Evolutionary conservation across 2,888 invertebrate genomes (phyloP).

Genomic region (Theretra japonica): DNA sequence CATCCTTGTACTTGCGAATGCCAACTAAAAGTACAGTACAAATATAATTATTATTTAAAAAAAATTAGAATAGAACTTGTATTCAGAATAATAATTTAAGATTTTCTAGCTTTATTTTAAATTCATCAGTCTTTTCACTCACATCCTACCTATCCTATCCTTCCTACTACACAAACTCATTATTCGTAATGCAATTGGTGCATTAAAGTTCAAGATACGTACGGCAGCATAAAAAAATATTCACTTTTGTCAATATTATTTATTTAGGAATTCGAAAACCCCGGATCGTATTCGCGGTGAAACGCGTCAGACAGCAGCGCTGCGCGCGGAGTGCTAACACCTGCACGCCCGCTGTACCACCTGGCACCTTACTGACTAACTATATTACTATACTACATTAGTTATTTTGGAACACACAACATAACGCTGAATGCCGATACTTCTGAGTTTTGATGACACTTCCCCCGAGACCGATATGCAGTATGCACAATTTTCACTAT

Average conservation of each 20-base stretch:
- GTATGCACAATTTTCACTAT: neutral
- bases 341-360: neutral
- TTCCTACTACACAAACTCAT: neutral
- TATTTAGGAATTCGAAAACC: neutral
- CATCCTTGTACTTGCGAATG: neutral
- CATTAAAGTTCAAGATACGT: neutral
- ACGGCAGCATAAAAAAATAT: neutral
- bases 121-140: neutral
- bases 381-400: neutral
- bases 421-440: neutral
- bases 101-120: neutral
- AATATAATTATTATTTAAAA: no score
- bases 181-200: neutral
- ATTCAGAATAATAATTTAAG: no score
- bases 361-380: slow-evolving; percentile 12
- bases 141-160: no score
- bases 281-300: neutral
- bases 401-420: slow-evolving; percentile 20
- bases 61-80: no score
- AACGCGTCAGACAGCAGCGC: neutral
- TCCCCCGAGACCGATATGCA: neutral
- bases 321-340: neutral
- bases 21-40: neutral
- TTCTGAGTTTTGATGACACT: no score
- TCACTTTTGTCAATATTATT: neutral